A percentile compares a stretch with the other conserved stretches of the same genome.
Evolutionary conservation across 1,140 invertebrate genomes (phyloP).

Genomic region (Lordiphosa clarofinis): DNA sequence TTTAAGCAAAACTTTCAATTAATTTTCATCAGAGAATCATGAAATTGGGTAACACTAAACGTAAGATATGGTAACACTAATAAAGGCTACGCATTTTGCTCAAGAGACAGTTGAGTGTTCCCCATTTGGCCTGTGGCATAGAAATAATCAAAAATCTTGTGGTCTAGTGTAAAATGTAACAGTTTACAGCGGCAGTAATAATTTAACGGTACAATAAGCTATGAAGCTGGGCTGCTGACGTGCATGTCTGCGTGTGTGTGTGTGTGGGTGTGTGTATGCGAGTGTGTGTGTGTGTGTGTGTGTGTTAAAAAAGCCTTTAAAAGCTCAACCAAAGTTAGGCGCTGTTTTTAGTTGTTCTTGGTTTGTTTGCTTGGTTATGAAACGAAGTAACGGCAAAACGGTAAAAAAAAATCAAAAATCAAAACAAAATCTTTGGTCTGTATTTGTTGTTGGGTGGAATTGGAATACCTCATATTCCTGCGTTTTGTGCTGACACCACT

Average conservation of each 20-base stretch:
- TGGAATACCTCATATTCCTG: conserved; percentile 93
- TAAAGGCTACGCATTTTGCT: too few species aligned
- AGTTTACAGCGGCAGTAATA: too few species aligned
- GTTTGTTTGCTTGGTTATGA: conserved; percentile 24
- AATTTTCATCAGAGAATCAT: too few species aligned
- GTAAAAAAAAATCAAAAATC: conserved; percentile 32
- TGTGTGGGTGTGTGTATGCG: conserved; percentile 20
- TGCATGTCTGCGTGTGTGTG: conserved; percentile 19
- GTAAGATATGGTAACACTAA: too few species aligned
- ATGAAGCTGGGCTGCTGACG: conserved; percentile 20
- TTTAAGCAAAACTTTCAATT: too few species aligned
- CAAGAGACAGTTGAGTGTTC: too few species aligned
- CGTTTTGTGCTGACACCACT: conserved; percentile 97
- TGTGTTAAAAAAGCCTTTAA: conserved; percentile 43
- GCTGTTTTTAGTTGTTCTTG: conserved; percentile 43
- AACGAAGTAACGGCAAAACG: conserved; percentile 43
- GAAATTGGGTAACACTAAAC: too few species aligned
- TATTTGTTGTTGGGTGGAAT: conserved; percentile 52
- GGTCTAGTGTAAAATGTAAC: too few species aligned
- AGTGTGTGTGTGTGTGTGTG: conserved; percentile 20
- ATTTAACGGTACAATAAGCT: conserved; percentile 24
- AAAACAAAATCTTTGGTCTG: conserved; percentile 20
- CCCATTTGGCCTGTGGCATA: too few species aligned
- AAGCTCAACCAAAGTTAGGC: conserved; percentile 55
- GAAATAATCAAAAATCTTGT: too few species aligned